These are phyloP conservation scores for Parasteatoda lunata DNA, from an alignment of 2,888 invertebrate species.

Conservation along the genomic window DNA sequence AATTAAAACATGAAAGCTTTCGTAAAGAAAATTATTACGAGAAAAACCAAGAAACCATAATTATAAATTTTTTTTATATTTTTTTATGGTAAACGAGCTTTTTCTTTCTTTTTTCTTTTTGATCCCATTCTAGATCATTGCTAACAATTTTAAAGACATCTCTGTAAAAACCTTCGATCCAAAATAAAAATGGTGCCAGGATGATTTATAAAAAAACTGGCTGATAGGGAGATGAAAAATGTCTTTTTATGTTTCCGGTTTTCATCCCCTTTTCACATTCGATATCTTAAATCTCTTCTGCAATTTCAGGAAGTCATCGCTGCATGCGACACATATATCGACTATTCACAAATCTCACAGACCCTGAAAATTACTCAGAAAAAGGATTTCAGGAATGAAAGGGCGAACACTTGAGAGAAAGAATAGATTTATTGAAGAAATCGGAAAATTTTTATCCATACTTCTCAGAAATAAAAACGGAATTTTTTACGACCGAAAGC, in stretches of 20 bases:
- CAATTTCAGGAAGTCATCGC: not conserved
- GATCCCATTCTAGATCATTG: no score
- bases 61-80: no score
- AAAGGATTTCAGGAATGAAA: not conserved
- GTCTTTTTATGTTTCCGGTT: not conserved
- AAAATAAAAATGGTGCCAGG: not conserved
- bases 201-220: not conserved
- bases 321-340: not conserved
- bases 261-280: not conserved
- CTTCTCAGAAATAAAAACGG: not conserved
- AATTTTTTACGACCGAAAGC: no score
- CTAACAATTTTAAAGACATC: no score
- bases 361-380: not conserved
- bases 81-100: no score
- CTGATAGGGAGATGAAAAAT: not conserved
- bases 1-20: no score
- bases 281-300: not conserved
- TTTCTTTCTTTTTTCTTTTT: no score
- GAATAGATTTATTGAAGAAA: not conserved
- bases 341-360: not conserved
- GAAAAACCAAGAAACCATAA: no score
- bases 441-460: not conserved
- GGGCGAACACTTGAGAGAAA: not conserved
- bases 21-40: no score
- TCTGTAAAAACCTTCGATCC: no score